These are phyloP conservation scores for Caligus rogercresseyi DNA, from an alignment of 1,140 invertebrate genomes.

Conservation along the genomic window DNA sequence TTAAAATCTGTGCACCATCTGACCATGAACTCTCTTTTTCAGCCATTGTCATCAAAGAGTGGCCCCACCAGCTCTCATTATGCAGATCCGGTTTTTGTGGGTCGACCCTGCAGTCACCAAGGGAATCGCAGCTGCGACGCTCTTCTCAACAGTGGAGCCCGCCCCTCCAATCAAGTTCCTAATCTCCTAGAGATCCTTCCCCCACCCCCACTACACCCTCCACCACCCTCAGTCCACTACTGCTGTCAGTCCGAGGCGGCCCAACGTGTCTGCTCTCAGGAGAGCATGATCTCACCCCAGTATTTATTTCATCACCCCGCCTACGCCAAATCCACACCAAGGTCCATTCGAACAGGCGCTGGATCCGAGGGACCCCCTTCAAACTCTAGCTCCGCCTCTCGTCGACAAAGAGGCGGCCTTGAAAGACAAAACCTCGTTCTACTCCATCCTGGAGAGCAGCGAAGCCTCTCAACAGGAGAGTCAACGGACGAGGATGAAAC, in stretches of 20 bases:
- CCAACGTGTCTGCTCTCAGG: conserved; percentile 1
- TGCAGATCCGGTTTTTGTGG: background rate
- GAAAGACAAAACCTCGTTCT: background rate
- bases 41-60: background rate
- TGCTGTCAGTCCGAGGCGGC: background rate
- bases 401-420: background rate
- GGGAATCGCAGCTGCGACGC: background rate
- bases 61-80: background rate
- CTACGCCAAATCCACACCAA: background rate
- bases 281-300: conserved; percentile 11
- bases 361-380: background rate
- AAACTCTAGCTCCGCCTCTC: background rate
- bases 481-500: background rate
- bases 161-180: background rate
- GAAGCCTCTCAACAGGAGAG: background rate
- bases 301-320: conserved; percentile 10
- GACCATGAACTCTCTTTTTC: too few relatives aligned
- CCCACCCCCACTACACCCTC: conserved; percentile 4
- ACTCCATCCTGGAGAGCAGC: background rate
- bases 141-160: background rate
- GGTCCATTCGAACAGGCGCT: background rate
- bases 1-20: too few relatives aligned
- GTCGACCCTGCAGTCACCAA: background rate
- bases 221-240: background rate
- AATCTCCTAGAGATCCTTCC: conserved; percentile 9